Conservation (phyloP, 2,797 vertebrate species). For the Epinephelus awoara region DNA sequence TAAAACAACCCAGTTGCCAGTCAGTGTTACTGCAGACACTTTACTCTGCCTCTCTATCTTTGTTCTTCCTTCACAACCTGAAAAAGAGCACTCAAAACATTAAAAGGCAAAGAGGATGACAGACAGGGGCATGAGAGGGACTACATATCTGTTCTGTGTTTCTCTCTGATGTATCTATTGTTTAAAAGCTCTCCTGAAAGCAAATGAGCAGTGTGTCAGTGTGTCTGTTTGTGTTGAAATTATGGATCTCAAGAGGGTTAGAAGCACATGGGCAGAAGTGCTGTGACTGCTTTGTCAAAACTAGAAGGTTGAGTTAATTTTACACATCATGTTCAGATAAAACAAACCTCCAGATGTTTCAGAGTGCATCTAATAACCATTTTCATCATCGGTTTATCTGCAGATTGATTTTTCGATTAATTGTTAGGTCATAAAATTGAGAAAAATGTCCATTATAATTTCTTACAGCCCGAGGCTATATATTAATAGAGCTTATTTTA, state of each 20-base stretch:
- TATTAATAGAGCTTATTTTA: neutral
- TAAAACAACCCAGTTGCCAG: neutral
- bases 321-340: neutral
- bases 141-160: neutral
- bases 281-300: too few species aligned
- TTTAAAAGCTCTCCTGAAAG: too few species aligned
- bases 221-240: neutral
- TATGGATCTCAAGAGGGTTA: neutral
- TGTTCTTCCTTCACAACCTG: neutral
- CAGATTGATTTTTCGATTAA: neutral
- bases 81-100: neutral
- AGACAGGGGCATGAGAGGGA: neutral
- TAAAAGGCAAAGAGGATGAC: too few species aligned
- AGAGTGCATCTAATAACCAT: neutral
- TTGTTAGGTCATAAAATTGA: neutral
- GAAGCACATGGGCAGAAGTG: neutral
- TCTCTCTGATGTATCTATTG: too few species aligned
- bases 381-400: neutral
- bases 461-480: too few species aligned
- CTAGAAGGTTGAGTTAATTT: neutral
- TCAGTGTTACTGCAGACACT: neutral
- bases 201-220: neutral
- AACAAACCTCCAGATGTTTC: neutral
- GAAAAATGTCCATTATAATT: too few species aligned
- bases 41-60: neutral